phyloP scores from a whole-genome alignment of 2,113 vertebrate genomes.

The Percina caprodes region DNA sequence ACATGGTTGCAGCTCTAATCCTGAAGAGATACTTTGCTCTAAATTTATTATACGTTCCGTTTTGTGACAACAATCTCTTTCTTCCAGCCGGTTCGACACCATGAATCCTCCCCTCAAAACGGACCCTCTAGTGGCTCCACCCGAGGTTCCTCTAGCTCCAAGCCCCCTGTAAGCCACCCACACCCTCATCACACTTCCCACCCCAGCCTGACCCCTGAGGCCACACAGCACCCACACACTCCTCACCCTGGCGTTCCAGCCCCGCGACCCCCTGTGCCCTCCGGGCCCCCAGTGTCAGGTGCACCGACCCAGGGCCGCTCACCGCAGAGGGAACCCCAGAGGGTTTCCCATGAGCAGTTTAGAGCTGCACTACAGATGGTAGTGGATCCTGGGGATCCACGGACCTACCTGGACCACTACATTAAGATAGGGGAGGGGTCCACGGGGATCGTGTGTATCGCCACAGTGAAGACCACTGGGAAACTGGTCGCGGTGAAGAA shows the following conservation, averaged over 20 bases:
- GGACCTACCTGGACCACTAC: constrained; percentile 94
- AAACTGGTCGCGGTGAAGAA: constrained; percentile 95
- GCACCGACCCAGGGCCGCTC: constrained; percentile 78
- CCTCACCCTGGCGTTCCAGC: constrained; percentile 76
- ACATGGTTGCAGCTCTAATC: background rate
- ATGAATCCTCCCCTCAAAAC: constrained; percentile 82
- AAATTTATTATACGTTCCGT: background rate
- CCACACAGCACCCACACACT: constrained; percentile 77
- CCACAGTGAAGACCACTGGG: constrained; percentile 90
- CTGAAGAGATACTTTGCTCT: background rate
- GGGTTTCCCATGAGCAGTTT: constrained; percentile 96
- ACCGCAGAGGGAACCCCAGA: constrained; percentile 90
- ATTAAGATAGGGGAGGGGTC: constrained; percentile 98
- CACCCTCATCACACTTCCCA: constrained; percentile 83
- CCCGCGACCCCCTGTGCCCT: constrained; percentile 49
- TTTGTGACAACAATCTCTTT: background rate
- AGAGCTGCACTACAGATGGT: constrained; percentile 94
- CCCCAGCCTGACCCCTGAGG: constrained; percentile 73
- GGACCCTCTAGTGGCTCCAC: constrained; percentile 78
- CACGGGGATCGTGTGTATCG: constrained; percentile 94
- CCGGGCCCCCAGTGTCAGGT: background rate
- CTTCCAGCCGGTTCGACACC: constrained; percentile 75
- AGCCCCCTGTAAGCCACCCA: constrained; percentile 69
- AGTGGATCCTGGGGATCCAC: constrained; percentile 92
- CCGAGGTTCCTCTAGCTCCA: constrained; percentile 56